A percentile compares a stretch with the other conserved stretches of the same genome.
Evolutionary conservation across 92 coral and sea anemone genomes (phyloP).

Genomic region (Meandrina meandrites): DNA sequence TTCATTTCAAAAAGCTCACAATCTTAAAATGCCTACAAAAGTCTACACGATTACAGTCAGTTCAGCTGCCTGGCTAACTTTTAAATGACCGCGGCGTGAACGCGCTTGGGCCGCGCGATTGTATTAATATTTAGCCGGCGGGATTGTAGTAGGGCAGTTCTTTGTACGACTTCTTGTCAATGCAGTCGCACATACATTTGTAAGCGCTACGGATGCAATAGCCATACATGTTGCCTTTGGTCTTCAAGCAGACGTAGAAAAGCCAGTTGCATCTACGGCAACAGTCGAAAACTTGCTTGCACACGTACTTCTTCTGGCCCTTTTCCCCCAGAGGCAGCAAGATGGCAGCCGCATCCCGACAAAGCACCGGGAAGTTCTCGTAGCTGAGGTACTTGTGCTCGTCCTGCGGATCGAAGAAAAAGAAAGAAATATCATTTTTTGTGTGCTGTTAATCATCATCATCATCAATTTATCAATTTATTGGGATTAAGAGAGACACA

Average conservation of each 20-base stretch:
- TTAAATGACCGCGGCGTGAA: neutral
- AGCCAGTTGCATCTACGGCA: conserved; percentile 17
- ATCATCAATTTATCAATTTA: too few species aligned
- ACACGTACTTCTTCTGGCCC: conserved; percentile 7
- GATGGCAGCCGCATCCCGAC: conserved; percentile 6
- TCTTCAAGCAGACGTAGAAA: conserved; percentile 2
- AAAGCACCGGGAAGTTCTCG: conserved; percentile 17
- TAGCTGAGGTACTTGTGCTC: conserved; percentile 15
- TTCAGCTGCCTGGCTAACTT: neutral
- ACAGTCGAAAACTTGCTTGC: conserved; percentile 31
- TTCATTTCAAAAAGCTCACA: neutral
- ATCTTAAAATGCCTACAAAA: neutral
- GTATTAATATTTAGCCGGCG: neutral
- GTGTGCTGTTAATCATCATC: too few species aligned
- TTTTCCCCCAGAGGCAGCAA: neutral
- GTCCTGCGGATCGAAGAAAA: neutral
- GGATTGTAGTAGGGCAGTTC: conserved; percentile 4
- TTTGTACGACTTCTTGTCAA: neutral
- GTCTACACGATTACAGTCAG: neutral
- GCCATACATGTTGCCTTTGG: neutral
- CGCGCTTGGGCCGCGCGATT: neutral
- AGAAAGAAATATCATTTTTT: too few species aligned
- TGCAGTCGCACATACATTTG: conserved; percentile 32
- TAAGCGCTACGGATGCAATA: conserved; percentile 25
- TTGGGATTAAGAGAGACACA: too few species aligned